A percentile compares a stretch with the other conserved stretches of the same genome.
phyloP scores from a whole-genome alignment of 2,113 vertebrate species.

The Brachypodius melanocephalos region DNA sequence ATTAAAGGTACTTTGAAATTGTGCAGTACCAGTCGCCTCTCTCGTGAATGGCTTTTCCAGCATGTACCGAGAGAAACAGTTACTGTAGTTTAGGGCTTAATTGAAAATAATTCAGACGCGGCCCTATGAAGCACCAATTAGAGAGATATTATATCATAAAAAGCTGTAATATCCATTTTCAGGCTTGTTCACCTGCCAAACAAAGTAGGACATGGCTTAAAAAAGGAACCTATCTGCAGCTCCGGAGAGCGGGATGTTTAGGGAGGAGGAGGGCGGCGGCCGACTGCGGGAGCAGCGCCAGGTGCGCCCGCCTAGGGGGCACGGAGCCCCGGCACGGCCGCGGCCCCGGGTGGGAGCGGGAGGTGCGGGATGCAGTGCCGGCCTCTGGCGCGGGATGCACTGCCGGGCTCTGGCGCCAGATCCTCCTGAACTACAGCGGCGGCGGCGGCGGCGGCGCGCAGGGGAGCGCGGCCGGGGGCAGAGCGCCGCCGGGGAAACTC shows the following conservation, averaged over 20 bases:
- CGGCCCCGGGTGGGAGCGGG: not conserved
- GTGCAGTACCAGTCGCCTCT: conserved; percentile 80
- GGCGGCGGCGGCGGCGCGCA: not conserved
- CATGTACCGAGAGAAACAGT: conserved; percentile 76
- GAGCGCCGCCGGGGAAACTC: not conserved
- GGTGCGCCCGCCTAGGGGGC: not conserved
- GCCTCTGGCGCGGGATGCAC: not conserved
- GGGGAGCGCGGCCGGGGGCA: not conserved
- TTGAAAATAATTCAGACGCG: conserved; percentile 82
- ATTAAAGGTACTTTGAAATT: conserved; percentile 84
- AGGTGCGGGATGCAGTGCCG: not conserved
- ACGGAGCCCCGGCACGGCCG: not conserved
- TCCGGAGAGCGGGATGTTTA: conserved; percentile 52
- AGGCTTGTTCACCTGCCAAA: conserved; percentile 76
- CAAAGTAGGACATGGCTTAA: conserved; percentile 75
- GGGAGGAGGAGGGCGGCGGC: conserved; percentile 33
- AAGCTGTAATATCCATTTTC: conserved; percentile 85
- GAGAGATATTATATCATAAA: conserved; percentile 85
- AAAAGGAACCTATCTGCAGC: conserved; percentile 68
- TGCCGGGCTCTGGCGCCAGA: not conserved
- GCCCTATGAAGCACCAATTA: conserved; percentile 84
- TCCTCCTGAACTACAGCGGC: too few species aligned
- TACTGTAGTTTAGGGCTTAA: conserved; percentile 80
- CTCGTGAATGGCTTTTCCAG: conserved; percentile 80
- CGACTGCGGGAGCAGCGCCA: not conserved